A percentile compares a stretch with the other conserved stretches of the same genome.
Evolutionary conservation across 2,113 vertebrate species (phyloP).

Genomic region (Neodontobutis hainanensis): DNA sequence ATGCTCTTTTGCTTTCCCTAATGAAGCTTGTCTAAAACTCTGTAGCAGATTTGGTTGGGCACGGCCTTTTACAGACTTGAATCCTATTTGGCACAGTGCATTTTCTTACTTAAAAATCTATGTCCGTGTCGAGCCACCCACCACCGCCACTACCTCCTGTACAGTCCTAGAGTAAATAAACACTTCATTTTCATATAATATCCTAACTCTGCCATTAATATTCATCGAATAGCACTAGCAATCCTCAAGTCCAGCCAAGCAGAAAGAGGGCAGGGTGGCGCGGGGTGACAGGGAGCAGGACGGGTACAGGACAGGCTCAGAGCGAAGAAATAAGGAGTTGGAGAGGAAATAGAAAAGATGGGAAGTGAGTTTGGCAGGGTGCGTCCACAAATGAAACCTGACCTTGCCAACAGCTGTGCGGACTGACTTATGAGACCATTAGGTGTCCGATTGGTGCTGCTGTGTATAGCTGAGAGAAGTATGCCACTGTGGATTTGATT

Average conservation of each 20-base stretch:
- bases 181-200: slow-evolving; percentile 72
- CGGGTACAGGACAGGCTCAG: slow-evolving; percentile 46
- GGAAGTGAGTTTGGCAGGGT: slow-evolving; percentile 28
- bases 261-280: slow-evolving; percentile 39
- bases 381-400: slow-evolving; percentile 71
- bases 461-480: slow-evolving; percentile 56
- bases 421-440: slow-evolving; percentile 81
- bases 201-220: slow-evolving; percentile 73
- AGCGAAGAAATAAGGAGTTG: slow-evolving; percentile 6
- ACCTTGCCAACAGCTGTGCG: slow-evolving; percentile 80
- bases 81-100: slow-evolving; percentile 45
- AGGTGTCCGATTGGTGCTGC: slow-evolving; percentile 62
- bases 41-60: slow-evolving; percentile 50
- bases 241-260: slow-evolving; percentile 65
- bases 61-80: slow-evolving; percentile 49
- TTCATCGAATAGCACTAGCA: slow-evolving; percentile 67
- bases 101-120: slow-evolving; percentile 25
- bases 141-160: slow-evolving; percentile 5
- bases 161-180: slow-evolving; percentile 67
- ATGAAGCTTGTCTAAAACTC: slow-evolving; percentile 17
- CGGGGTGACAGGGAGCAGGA: slow-evolving; percentile 44
- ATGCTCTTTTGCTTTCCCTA: slow-evolving; percentile 2
- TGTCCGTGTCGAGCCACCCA: slow-evolving; percentile 9
- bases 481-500: slow-evolving; percentile 18
- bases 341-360: slow-evolving; percentile 40